These are phyloP conservation scores for Crossocerus cetratus DNA, from an alignment of 2,888 invertebrate species.

Conservation along the genomic window DNA sequence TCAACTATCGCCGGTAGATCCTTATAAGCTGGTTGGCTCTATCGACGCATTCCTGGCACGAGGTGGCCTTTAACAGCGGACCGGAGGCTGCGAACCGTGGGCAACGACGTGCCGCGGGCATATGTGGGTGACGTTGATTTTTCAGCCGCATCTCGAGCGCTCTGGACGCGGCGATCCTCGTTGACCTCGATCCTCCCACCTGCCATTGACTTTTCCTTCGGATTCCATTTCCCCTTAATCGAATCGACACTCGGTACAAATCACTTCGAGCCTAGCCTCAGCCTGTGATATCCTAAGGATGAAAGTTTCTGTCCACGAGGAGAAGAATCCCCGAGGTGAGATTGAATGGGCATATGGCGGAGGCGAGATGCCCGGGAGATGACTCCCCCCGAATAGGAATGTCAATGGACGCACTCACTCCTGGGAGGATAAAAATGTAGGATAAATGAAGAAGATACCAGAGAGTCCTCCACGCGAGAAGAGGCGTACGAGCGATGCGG, in stretches of 20 bases:
- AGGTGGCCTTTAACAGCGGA: constrained; percentile 1
- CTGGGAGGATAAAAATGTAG: background rate
- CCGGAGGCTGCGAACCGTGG: background rate
- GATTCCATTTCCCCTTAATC: background rate
- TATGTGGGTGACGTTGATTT: constrained; percentile 47
- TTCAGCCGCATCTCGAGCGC: constrained; percentile 22
- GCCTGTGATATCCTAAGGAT: too few relatives aligned
- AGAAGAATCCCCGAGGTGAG: too few relatives aligned
- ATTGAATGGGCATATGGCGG: too few relatives aligned
- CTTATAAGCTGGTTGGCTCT: background rate
- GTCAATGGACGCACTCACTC: too few relatives aligned
- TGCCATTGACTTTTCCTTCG: background rate
- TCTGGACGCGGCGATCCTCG: constrained; percentile 2
- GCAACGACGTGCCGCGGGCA: constrained; percentile 38
- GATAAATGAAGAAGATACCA: background rate
- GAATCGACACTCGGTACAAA: background rate
- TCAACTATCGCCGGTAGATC: background rate
- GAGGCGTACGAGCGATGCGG: background rate
- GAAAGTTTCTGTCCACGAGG: too few relatives aligned
- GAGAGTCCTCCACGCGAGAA: background rate
- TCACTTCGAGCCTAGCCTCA: too few relatives aligned
- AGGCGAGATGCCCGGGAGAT: too few relatives aligned
- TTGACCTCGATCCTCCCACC: constrained; percentile 15
- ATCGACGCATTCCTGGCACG: background rate
- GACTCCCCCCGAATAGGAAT: too few relatives aligned